Conservation (phyloP, 2,797 vertebrate species). For the Halcyon chelicuti region DNA sequence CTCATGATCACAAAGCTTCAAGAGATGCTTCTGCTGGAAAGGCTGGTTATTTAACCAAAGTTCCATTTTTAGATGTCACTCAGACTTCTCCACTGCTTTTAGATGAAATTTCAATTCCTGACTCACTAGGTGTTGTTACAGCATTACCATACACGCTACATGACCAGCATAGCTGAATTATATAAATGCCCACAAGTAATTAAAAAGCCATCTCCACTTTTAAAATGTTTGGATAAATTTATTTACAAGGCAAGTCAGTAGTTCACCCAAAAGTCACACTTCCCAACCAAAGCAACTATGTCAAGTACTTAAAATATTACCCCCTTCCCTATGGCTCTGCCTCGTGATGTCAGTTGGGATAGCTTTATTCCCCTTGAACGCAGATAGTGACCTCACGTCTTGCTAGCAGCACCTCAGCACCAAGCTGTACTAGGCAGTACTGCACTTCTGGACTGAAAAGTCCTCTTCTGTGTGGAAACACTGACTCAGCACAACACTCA, state of each 20-base stretch:
- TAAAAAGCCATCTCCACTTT: constrained; percentile 39
- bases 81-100: not conserved
- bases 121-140: not conserved
- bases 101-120: not conserved
- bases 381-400: not conserved
- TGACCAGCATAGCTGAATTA: constrained; percentile 8
- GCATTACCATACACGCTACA: not conserved
- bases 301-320: not conserved
- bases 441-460: not conserved
- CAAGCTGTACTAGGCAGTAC: not conserved
- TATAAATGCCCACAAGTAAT: constrained; percentile 24
- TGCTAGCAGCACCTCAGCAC: not conserved
- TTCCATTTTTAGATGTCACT: not conserved
- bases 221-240: constrained; percentile 37
- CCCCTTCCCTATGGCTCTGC: not conserved
- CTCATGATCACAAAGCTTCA: not conserved
- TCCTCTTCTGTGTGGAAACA: not conserved
- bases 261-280: not conserved
- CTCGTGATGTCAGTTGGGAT: not conserved
- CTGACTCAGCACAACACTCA: not conserved
- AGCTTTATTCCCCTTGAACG: not conserved
- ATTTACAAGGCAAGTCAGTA: constrained; percentile 25
- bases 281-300: not conserved
- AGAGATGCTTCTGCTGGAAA: not conserved
- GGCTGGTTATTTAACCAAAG: not conserved